Conservation (phyloP, 2,113 vertebrate genomes). For the Nibea albiflora region DNA sequence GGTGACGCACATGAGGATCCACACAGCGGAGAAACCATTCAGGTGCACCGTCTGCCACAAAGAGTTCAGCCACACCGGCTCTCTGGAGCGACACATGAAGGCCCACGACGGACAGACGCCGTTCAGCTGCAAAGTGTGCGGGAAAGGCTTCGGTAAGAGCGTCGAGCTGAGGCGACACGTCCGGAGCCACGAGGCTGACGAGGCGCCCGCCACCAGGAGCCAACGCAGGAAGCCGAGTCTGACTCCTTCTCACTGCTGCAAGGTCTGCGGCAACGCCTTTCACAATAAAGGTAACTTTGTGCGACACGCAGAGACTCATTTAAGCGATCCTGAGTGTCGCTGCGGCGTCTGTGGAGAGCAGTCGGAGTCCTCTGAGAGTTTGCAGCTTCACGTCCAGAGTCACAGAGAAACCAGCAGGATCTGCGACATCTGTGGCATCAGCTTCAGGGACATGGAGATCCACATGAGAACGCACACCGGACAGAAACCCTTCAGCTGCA, state of each 20-base stretch:
- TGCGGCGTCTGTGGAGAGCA: conserved; percentile 70
- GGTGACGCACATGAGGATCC: conserved; percentile 60
- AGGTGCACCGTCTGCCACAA: conserved; percentile 32
- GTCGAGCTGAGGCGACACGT: conserved; percentile 39
- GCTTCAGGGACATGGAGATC: conserved; percentile 69
- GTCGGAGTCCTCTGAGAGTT: conserved; percentile 29
- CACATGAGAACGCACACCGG: conserved; percentile 67
- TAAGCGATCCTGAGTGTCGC: not conserved
- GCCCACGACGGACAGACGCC: conserved; percentile 24
- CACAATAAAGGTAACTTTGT: conserved; percentile 68
- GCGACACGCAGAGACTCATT: conserved; percentile 65
- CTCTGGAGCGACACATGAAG: conserved; percentile 60
- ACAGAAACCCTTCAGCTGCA: conserved; percentile 70
- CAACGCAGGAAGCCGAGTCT: conserved; percentile 34
- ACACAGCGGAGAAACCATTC: conserved; percentile 48
- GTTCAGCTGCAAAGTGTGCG: conserved; percentile 51
- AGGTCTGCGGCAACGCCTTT: conserved; percentile 59
- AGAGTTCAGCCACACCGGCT: conserved; percentile 44
- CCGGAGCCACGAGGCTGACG: conserved; percentile 13
- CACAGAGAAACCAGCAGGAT: conserved; percentile 58
- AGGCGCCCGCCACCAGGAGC: not conserved
- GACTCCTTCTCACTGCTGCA: conserved; percentile 55
- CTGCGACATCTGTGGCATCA: conserved; percentile 76
- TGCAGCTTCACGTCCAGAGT: conserved; percentile 67
- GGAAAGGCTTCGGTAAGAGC: conserved; percentile 35